Evolutionary conservation across 2,113 vertebrate species (phyloP).

Genomic region (Petaurus breviceps): DNA sequence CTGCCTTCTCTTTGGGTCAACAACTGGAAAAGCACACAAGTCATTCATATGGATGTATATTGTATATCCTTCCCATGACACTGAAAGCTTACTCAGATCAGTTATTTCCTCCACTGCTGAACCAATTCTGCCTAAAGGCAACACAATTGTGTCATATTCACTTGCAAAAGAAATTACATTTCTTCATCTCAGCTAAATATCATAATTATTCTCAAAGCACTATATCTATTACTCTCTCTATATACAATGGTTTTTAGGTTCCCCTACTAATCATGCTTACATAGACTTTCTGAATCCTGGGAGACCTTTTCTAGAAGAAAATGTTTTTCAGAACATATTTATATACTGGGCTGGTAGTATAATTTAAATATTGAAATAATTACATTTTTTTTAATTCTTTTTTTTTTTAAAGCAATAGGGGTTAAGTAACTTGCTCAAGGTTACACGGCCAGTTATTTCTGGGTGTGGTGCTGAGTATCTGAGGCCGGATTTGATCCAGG

Average conservation of each 20-base stretch:
- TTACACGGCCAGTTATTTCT: too few species aligned
- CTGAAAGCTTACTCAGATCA: neutral
- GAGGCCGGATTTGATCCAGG: too few species aligned
- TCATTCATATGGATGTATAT: neutral
- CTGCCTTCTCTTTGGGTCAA: neutral
- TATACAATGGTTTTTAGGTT: neutral
- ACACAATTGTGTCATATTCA: neutral
- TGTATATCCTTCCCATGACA: neutral
- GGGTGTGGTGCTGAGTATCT: too few species aligned
- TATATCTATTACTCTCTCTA: neutral
- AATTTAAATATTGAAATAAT: conserved; percentile 1
- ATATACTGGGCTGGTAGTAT: neutral
- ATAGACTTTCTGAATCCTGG: neutral
- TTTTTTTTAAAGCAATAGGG: too few species aligned
- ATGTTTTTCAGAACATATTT: neutral
- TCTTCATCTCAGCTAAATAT: neutral
- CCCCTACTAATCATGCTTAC: neutral
- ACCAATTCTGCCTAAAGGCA: neutral
- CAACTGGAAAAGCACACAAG: neutral
- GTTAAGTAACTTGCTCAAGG: too few species aligned
- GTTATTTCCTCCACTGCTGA: neutral
- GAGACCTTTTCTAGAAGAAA: neutral
- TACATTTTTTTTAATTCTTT: too few species aligned
- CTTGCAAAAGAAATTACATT: neutral
- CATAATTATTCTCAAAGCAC: neutral